Evolutionary conservation across 2,888 invertebrate genomes (phyloP), one percentile per base, ranked within the genome.

Genomic region (Epistrophella euchroma): DNA sequence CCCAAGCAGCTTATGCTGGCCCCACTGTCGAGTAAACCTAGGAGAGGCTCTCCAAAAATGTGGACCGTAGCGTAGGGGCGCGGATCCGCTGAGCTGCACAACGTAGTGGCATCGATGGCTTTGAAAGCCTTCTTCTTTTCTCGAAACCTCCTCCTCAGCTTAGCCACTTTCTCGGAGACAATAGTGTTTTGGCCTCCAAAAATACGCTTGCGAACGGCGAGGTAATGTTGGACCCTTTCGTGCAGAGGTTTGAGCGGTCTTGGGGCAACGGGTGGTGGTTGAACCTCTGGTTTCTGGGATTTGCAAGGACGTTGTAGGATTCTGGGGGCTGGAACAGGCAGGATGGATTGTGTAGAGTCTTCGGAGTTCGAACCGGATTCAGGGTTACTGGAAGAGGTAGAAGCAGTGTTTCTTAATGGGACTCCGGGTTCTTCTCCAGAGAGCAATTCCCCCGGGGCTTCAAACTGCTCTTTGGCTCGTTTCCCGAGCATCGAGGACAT

Each of bases 361-460:
- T n/a, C n/a, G n/a, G n/a, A n/a, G n/a, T n/a, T n/a, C n/a, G n/a
- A n/a, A n/a, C n/a, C n/a, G n/a, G n/a, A n/a, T n/a, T n/a, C n/a
- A n/a, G n/a, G n/a, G n/a, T n/a, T n/a, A n/a, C n/a, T n/a, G n/a
- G n/a, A n/a, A n/a, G n/a, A n/a, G n/a, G n/a, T n/a, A n/a, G n/a
- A n/a, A n/a, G n/a, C n/a, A 3, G 25, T 2, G 4, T 2, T 25
- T 3, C 4, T 4, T 25, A 25, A 3, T 25, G 25, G 25, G 25
- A 25, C 4, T 25, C 25, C 45, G 19, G 45, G 45, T 19, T 17
- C 19, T 47, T 47, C 45, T 47, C 45, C 45, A 3, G 45, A 47
- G 45, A 47, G 45, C 45, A 47, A 19, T 47, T 47, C 45, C 45
- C 45, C 11, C 45, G 45, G n/a, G 45, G n/a, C 17, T 17, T 45